Conservation (phyloP, 2,113 vertebrate species). For the Nymphicus hollandicus region DNA sequence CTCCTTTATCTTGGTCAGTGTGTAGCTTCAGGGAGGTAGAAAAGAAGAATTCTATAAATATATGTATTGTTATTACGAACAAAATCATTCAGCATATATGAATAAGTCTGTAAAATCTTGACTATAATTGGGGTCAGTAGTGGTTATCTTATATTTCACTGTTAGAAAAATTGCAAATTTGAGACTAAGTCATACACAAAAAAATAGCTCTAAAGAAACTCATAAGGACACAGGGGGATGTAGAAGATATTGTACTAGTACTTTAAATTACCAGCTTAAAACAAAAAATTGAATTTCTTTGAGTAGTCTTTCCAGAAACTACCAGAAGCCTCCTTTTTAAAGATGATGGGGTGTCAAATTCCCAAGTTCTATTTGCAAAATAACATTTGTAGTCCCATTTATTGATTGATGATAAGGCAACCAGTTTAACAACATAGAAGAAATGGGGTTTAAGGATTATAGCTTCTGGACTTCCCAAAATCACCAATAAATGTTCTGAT, state of each 20-base stretch:
- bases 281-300: neutral
- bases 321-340: neutral
- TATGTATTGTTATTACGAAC: slow-evolving; percentile 30
- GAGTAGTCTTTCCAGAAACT: neutral
- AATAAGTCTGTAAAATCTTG: slow-evolving; percentile 2
- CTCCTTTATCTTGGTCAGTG: slow-evolving; percentile 95
- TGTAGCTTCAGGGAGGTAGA: slow-evolving; percentile 84
- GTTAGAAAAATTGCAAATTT: slow-evolving; percentile 3
- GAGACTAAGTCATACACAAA: neutral
- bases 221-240: neutral
- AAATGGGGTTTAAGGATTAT: neutral
- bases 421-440: neutral
- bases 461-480: neutral
- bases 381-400: neutral
- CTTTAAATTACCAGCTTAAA: neutral
- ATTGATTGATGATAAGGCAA: neutral
- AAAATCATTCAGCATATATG: slow-evolving; percentile 37
- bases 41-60: slow-evolving; percentile 73
- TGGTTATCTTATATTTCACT: slow-evolving; percentile 28
- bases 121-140: neutral
- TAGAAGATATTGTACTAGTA: neutral
- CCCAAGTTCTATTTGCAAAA: neutral
- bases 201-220: slow-evolving; percentile 3
- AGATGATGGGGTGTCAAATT: neutral
- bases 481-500: neutral